phyloP scores from a whole-genome alignment of 2,888 invertebrate genomes.

The Clitarchus hookeri region DNA sequence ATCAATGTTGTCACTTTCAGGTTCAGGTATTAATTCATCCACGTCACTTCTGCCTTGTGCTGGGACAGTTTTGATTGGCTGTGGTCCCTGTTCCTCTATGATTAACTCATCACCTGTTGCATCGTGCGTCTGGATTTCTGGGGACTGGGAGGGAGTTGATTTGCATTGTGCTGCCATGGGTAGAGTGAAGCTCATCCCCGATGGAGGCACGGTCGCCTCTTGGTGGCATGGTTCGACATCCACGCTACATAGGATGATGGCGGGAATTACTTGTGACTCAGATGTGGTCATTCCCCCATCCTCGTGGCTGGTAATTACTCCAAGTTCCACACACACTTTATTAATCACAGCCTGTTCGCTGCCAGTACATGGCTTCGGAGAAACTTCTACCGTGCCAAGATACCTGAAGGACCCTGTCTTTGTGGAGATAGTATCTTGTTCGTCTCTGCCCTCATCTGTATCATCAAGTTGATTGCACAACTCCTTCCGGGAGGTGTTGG shows the following conservation, averaged over 20 bases:
- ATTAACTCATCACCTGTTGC: background rate
- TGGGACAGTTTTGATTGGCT: background rate
- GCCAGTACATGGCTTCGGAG: background rate
- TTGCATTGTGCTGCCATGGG: background rate
- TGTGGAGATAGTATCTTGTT: background rate
- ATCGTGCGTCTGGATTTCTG: background rate
- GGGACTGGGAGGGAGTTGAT: background rate
- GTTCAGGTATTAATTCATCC: background rate
- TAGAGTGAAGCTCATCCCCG: background rate
- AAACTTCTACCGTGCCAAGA: background rate
- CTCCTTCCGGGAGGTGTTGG: slow-evolving; percentile 57
- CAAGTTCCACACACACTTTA: slow-evolving; percentile 63
- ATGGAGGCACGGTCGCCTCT: background rate
- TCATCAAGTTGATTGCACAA: background rate
- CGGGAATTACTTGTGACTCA: slow-evolving; percentile 39
- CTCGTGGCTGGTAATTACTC: slow-evolving; percentile 48
- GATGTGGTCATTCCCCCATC: slow-evolving; percentile 34
- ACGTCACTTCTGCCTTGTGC: background rate
- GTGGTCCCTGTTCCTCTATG: background rate
- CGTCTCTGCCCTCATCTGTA: background rate
- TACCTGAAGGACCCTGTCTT: background rate
- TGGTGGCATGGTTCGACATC: slow-evolving; percentile 49
- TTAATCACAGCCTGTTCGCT: slow-evolving; percentile 55
- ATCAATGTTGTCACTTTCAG: slow-evolving; percentile 2
- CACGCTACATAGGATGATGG: slow-evolving; percentile 51